Evolutionary conservation across 2,888 invertebrate genomes (phyloP).

Genomic region (Patella caerulea): DNA sequence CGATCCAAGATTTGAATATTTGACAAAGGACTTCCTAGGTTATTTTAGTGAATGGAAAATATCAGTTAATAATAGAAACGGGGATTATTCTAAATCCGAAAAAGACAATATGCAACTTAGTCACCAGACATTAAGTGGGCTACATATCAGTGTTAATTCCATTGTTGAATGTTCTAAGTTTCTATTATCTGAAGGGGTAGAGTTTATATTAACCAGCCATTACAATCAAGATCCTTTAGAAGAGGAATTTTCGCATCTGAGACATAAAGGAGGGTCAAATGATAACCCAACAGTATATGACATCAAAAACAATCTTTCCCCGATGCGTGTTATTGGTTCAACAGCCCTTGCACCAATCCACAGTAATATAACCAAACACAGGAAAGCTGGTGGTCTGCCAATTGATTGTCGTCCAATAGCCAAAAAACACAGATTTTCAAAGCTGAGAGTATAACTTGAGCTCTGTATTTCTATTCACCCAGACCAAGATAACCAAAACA

Average conservation of each 20-base stretch:
- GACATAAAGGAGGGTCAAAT: too few relatives aligned
- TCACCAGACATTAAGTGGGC: slow-evolving; percentile 17
- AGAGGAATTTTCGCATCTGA: slow-evolving; percentile 11
- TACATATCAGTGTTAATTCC: slow-evolving; percentile 14
- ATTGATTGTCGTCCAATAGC: too few relatives aligned
- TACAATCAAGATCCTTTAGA: slow-evolving; percentile 21
- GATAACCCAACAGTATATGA: too few relatives aligned
- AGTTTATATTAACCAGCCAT: slow-evolving; percentile 15
- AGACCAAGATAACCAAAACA: too few relatives aligned
- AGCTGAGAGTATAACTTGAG: too few relatives aligned
- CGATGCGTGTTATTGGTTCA: too few relatives aligned
- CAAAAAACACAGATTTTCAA: too few relatives aligned
- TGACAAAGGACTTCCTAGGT: not conserved
- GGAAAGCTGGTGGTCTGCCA: too few relatives aligned
- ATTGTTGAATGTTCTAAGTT: slow-evolving; percentile 1
- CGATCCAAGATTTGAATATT: not conserved
- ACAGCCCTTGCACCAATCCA: too few relatives aligned
- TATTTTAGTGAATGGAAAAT: slow-evolving; percentile 7
- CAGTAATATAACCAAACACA: too few relatives aligned
- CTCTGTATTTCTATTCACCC: too few relatives aligned
- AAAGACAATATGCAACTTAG: slow-evolving; percentile 19
- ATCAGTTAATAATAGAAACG: not conserved
- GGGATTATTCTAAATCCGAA: not conserved
- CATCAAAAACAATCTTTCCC: too few relatives aligned
- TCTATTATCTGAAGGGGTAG: slow-evolving; percentile 14